These are phyloP conservation scores for Thymallus thymallus DNA, from an alignment of 2,113 vertebrate genomes.

Conservation along the genomic window DNA sequence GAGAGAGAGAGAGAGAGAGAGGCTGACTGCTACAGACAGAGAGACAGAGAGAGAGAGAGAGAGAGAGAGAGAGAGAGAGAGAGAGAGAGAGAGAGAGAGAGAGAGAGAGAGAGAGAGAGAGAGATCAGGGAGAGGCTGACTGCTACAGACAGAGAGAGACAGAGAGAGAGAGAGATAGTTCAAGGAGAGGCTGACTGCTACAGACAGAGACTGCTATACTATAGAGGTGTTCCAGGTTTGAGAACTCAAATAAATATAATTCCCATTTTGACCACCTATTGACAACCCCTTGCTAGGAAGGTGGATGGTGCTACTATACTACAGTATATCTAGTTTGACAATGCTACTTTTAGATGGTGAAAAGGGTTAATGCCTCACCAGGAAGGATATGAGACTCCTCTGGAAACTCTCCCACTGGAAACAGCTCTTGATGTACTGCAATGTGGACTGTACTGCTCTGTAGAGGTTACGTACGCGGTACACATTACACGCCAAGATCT, in stretches of 20 bases:
- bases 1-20: too few species aligned
- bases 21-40: too few species aligned
- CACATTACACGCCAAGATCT: conserved; percentile 91
- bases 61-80: conserved; percentile 12
- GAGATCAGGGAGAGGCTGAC: too few species aligned
- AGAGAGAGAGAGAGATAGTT: too few species aligned
- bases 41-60: not conserved
- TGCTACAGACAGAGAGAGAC: too few species aligned
- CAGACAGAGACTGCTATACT: too few species aligned
- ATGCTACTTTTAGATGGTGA: conserved; percentile 16
- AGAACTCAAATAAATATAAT: too few species aligned
- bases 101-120: conserved; percentile 29
- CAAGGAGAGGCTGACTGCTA: too few species aligned
- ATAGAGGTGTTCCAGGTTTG: too few species aligned
- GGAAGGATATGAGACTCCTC: conserved; percentile 86
- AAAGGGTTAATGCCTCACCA: conserved; percentile 78
- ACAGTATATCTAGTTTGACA: too few species aligned
- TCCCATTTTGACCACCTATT: too few species aligned
- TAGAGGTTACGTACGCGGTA: conserved; percentile 86
- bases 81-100: not conserved
- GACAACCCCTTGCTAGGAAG: too few species aligned
- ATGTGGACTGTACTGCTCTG: conserved; percentile 81
- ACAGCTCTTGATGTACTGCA: conserved; percentile 94
- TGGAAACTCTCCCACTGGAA: conserved; percentile 93
- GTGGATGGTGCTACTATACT: not conserved